These are phyloP conservation scores for Aurelia aurita DNA, from an alignment of 30 jellyfish, hydroid and myxozoan species.

Conservation along the genomic window DNA sequence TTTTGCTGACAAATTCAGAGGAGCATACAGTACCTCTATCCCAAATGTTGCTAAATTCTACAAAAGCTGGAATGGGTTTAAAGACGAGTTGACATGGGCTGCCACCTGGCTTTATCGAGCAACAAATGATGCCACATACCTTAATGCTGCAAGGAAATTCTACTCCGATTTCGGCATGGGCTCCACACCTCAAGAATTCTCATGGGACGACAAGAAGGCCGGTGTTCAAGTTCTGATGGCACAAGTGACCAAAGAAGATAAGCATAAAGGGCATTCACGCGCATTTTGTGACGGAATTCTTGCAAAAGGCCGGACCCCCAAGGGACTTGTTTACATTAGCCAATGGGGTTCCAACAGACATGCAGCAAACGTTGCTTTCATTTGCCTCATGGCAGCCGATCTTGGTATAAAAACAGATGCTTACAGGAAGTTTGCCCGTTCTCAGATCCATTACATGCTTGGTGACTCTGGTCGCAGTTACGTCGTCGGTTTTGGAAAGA, in stretches of 20 bases:
- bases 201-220: constrained; percentile 88
- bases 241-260: constrained; percentile 44
- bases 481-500: constrained; percentile 83
- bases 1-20: constrained; percentile 71
- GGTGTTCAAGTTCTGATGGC: constrained; percentile 70
- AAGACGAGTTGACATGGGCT: constrained; percentile 81
- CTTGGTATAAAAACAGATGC: constrained; percentile 26
- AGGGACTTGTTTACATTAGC: constrained; percentile 67
- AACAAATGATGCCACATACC: constrained; percentile 41
- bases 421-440: constrained; percentile 58
- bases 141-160: constrained; percentile 54
- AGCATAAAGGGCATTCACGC: constrained; percentile 38
- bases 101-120: constrained; percentile 86
- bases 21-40: constrained; percentile 60
- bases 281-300: constrained; percentile 52
- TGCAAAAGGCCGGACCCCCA: constrained; percentile 57
- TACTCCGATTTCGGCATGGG: constrained; percentile 30
- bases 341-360: constrained; percentile 87
- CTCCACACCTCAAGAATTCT: constrained; percentile 47
- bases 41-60: constrained; percentile 69
- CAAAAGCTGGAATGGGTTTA: constrained; percentile 74
- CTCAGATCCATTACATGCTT: constrained; percentile 71
- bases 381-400: constrained; percentile 65
- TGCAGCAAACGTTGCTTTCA: constrained; percentile 85
- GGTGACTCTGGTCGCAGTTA: constrained; percentile 79